Percentiles rank a stretch among this genome's conserved stretches.
phyloP scores from a whole-genome alignment of 2,113 vertebrate species.

The Suncus etruscus region DNA sequence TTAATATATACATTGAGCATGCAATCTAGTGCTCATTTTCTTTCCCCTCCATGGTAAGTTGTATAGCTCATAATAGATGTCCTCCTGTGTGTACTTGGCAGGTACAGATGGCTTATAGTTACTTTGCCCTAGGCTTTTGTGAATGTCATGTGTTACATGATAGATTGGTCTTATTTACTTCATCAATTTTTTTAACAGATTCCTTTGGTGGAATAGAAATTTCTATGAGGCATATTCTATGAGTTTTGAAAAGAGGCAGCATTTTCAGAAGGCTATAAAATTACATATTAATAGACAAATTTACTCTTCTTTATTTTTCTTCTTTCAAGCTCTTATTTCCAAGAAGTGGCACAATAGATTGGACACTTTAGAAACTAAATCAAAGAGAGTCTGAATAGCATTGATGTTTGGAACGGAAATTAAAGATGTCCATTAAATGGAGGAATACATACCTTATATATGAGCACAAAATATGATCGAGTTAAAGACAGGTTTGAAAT shows the following conservation, averaged over 20 bases:
- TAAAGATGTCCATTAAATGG: neutral
- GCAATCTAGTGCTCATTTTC: neutral
- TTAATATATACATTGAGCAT: neutral
- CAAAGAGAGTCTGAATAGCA: slow-evolving; percentile 8
- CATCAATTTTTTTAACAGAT: slow-evolving; percentile 71
- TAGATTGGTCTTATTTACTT: slow-evolving; percentile 60
- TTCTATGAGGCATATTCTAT: slow-evolving; percentile 60
- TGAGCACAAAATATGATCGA: neutral
- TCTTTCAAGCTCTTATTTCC: neutral
- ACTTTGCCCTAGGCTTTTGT: slow-evolving; percentile 33
- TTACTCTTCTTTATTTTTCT: neutral
- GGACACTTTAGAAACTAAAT: neutral
- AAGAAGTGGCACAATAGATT: slow-evolving; percentile 2
- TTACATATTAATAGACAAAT: slow-evolving; percentile 52
- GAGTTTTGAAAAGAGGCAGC: slow-evolving; percentile 45
- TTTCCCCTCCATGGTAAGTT: neutral
- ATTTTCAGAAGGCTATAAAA: slow-evolving; percentile 57
- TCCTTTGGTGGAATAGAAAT: slow-evolving; percentile 66
- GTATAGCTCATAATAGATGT: neutral
- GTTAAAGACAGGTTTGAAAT: neutral
- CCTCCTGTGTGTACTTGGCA: neutral
- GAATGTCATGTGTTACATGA: neutral
- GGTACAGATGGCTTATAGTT: neutral
- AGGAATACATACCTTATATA: neutral
- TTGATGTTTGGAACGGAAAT: neutral